phyloP scores from a whole-genome alignment of 2,113 vertebrate genomes.

The rabbit (Oryctolagus cuniculus) region mOryCun1.1 NC_091434.1:127622501-127623000 shows the following conservation, averaged over 20 bases:
- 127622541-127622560: not conserved
- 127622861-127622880: not conserved
- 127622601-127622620: not conserved
- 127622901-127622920: not conserved
- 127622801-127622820: not conserved
- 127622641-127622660: not conserved
- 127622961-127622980: not conserved
- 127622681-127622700: not conserved
- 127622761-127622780: rapidly evolving
- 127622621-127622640: not conserved
- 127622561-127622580: not conserved
- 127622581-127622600: not conserved
- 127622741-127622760: not conserved
- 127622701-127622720: not conserved
- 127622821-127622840: not conserved
- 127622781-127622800: not conserved
- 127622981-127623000: not conserved
- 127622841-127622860: not conserved
- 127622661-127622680: not conserved
- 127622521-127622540: not conserved
- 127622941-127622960: not conserved
- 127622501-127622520: not conserved
- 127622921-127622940: not conserved
- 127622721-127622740: not conserved
- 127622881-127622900: not conserved